These are phyloP conservation scores for Bombus vancouverensis DNA, from an alignment of 1,140 invertebrate genomes.

Conservation along the genomic window DNA sequence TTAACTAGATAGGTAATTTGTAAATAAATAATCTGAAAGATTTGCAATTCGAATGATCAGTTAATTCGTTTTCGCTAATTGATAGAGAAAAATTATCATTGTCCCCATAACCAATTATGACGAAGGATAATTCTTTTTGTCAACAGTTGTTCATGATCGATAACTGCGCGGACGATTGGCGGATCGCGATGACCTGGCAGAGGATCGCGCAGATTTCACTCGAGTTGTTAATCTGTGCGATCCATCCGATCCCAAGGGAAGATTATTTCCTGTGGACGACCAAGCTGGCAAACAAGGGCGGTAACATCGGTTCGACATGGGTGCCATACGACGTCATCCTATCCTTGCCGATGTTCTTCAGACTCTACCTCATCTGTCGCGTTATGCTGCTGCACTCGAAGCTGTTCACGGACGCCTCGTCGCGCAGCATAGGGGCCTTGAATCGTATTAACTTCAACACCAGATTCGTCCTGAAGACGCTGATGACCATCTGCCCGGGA, in stretches of 20 bases:
- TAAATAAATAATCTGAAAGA: no score
- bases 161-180: constrained; percentile 99
- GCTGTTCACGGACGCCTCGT: constrained; percentile 99
- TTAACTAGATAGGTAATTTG: no score
- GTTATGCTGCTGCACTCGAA: constrained; percentile 99
- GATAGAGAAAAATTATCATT: not conserved
- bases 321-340: constrained; percentile 97
- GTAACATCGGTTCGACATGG: constrained; percentile 91
- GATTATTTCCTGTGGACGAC: constrained; percentile 98
- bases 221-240: constrained; percentile 96
- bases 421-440: constrained; percentile 96
- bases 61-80: no score
- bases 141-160: constrained; percentile 98
- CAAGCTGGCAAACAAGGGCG: constrained; percentile 95
- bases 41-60: no score
- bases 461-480: constrained; percentile 98
- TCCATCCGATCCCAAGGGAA: constrained; percentile 98
- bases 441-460: constrained; percentile 99
- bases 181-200: constrained; percentile 99
- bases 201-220: constrained; percentile 95
- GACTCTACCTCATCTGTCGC: constrained; percentile 99
- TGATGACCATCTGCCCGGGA: constrained; percentile 99
- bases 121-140: not conserved
- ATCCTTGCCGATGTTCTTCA: constrained; percentile 99
- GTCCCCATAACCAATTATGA: not conserved